phyloP scores from a whole-genome alignment of 2,888 invertebrate genomes.

The Nephrotoma appendiculata region DNA sequence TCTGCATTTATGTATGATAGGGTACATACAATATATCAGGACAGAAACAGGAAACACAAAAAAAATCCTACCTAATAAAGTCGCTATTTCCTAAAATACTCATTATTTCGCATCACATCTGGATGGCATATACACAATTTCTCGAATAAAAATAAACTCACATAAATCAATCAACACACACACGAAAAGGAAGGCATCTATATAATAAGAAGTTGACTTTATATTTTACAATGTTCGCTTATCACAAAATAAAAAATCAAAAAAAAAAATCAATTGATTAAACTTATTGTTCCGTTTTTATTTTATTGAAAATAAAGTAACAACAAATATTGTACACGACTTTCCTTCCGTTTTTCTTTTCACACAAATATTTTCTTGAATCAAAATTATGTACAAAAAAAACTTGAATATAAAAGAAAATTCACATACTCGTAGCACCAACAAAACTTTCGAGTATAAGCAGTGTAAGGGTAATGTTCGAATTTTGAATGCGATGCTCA shows the following conservation, averaged over 20 bases:
- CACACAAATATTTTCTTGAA: not conserved
- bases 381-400: not conserved
- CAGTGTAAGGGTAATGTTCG: not conserved
- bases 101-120: not conserved
- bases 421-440: not conserved
- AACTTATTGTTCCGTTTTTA: not conserved
- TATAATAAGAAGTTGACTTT: not conserved
- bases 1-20: not conserved
- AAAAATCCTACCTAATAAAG: not conserved
- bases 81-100: not conserved
- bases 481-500: not conserved
- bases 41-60: not conserved
- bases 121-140: not conserved
- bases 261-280: not conserved
- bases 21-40: not conserved
- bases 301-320: not conserved
- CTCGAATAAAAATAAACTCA: not conserved
- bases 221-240: not conserved
- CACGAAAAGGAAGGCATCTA: not conserved
- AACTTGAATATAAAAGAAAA: not conserved
- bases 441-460: not conserved
- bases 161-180: not conserved
- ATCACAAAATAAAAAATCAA: not conserved
- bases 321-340: not conserved
- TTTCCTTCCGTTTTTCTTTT: not conserved